Percentiles rank a stretch among this genome's conserved stretches.
Conservation (phyloP, 1,140 invertebrate species). For the Hylyphantes graminicola region DNA sequence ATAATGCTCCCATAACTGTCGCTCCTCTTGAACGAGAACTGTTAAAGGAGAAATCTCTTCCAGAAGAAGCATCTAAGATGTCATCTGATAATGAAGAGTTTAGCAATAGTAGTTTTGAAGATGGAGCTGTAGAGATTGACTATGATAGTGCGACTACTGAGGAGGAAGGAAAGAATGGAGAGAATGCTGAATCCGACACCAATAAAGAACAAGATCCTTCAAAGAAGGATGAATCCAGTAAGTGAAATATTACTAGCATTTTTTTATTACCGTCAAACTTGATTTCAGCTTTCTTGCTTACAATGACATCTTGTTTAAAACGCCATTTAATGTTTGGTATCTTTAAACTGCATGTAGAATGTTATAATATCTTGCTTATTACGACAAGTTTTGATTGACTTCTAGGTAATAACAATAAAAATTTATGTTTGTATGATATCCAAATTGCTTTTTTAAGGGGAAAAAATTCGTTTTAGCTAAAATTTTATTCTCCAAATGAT, state of each 20-base stretch:
- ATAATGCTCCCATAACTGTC: conserved; percentile 57
- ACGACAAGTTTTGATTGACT: too few species aligned
- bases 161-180: conserved; percentile 2
- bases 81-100: conserved; percentile 45
- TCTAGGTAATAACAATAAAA: too few species aligned
- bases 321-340: too few species aligned
- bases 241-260: background rate
- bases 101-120: conserved; percentile 53
- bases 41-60: conserved; percentile 35
- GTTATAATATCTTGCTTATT: too few species aligned
- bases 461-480: too few species aligned
- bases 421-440: too few species aligned
- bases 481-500: too few species aligned
- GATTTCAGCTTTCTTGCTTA: too few species aligned
- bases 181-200: background rate
- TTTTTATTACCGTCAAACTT: too few species aligned
- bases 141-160: conserved; percentile 44
- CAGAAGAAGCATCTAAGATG: conserved; percentile 19
- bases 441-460: too few species aligned
- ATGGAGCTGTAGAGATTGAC: conserved; percentile 28
- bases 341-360: too few species aligned
- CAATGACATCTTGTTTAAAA: too few species aligned
- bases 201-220: conserved; percentile 10
- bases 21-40: conserved; percentile 53
- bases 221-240: conserved; percentile 29